A percentile compares a stretch with the other conserved stretches of the same genome.
Conservation (phyloP, 2,888 invertebrate species). For the Sinopyrophorus schimmeli region DNA sequence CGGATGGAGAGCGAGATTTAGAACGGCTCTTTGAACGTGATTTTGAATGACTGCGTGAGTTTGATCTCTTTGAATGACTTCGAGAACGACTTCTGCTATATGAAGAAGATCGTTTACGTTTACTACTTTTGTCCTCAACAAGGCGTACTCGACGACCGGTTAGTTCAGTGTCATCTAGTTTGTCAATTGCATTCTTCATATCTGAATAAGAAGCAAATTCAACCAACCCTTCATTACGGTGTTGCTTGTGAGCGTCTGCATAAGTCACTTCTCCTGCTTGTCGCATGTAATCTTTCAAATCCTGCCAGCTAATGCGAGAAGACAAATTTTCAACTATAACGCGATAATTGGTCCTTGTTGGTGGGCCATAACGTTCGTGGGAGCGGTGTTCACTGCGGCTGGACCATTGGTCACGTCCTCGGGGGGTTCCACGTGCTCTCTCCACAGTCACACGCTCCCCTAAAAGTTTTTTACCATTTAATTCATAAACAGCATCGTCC, state of each 20-base stretch:
- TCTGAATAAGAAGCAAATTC: slow-evolving; percentile 95
- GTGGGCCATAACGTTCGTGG: slow-evolving; percentile 90
- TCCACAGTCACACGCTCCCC: slow-evolving; percentile 82
- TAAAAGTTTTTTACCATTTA: slow-evolving; percentile 95
- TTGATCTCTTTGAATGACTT: slow-evolving; percentile 57
- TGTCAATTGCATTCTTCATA: slow-evolving; percentile 95
- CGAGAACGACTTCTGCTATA: slow-evolving; percentile 57
- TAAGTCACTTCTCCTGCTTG: slow-evolving; percentile 99
- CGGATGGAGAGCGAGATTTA: slow-evolving; percentile 29
- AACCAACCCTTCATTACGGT: slow-evolving; percentile 93
- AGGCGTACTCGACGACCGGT: slow-evolving; percentile 92
- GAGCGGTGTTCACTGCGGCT: slow-evolving; percentile 40
- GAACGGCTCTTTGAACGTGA: slow-evolving; percentile 47
- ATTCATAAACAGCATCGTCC: slow-evolving; percentile 97
- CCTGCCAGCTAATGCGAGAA: slow-evolving; percentile 98
- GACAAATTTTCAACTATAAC: slow-evolving; percentile 97
- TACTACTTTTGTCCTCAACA: slow-evolving; percentile 81
- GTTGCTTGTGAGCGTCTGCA: slow-evolving; percentile 96
- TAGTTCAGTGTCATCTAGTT: slow-evolving; percentile 93
- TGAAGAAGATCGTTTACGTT: slow-evolving; percentile 56
- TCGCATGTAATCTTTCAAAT: slow-evolving; percentile 99
- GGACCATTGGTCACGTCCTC: slow-evolving; percentile 62
- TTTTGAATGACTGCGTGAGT: slow-evolving; percentile 49
- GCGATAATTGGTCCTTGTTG: slow-evolving; percentile 96
- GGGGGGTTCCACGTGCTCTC: slow-evolving; percentile 71